Base-by-base conservation (phyloP, 2,797 vertebrate species). In the Anableps anableps region DNA sequence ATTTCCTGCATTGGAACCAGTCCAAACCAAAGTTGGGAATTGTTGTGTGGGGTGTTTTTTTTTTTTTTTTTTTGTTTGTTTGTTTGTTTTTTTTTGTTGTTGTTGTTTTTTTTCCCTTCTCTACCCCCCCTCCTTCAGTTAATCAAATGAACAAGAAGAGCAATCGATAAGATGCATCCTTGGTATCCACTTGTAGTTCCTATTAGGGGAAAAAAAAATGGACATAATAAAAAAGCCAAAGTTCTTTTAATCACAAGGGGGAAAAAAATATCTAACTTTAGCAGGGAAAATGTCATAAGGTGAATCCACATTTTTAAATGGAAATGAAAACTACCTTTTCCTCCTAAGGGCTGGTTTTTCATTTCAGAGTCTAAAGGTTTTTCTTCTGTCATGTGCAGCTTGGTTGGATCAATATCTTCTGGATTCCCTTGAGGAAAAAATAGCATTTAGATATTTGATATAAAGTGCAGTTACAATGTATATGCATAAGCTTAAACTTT, bases 321-420 rank as follows among this genome's bases (percentile, higher is more conserved):
- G n/a, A n/a, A n/a, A n/a, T 38, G 9, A 60, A 45, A 86, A 85
- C 1, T 82, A 93, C 93, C 92, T 7, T 55, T 76, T 48, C 19
- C 72, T 23, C 41, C 91, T 0, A 0, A 29, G 1, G 91, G 90
- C 16, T 38, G n/a, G 77, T 93, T 90, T 82, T 51, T 80, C 71
- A 89, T 89, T 26, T 90, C 84, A 29, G 88, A 90, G 51, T 38
- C 41, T 16, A 93, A 19, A 11, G 34, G 34, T 50, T 89, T 81
- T 58, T 4, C 84, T 51, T 89, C 82, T 41, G 6, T 85, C 62
- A 90, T 79, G 17, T 41, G 79, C 10, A 88, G 81, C 31, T 88
- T 88, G 29, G 60, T 21, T 0, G 86, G 75, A 75, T 88, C 88
- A 36, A 36, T 1, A 19, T 93, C 41, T 66, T 93, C 77, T 45